Evolutionary conservation across 2,888 invertebrate species (phyloP), one percentile per base, ranked within the genome.

Genomic region (Hypselothyrea guttata): DNA sequence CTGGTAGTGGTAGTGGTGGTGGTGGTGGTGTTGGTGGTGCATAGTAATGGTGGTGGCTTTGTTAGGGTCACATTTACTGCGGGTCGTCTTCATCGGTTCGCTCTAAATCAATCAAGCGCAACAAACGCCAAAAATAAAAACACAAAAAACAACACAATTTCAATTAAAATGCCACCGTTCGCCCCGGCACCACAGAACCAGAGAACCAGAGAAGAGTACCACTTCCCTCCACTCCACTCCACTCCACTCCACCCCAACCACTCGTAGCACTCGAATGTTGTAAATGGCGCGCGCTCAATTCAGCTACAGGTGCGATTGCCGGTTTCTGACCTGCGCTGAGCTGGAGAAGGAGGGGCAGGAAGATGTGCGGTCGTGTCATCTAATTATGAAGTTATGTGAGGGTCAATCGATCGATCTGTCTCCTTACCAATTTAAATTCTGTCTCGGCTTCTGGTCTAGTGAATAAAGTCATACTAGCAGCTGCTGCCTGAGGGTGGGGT

Each of bases 31-130:
- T 12, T 44, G 33, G 7, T 31, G 34, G 3, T 22, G 38, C 7
- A n/a, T n/a, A n/a, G n/a, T 38, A 28, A 37, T 46, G 55, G 54
- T 47, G 34, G 63, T 49, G 34, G 34, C 3, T 38, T 16, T 61
- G 52, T 60, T 55, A 55, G 56, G 67, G 53, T 59, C 53, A 28
- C 62, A 38, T 64, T 64, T 60, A 59, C 55, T 76, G 79, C 76
- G 75, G 72, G 76, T 73, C 73, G 67, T 69, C 73, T 22, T 64
- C 69, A 40, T 53, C 69, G 59, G 53, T 30, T 59, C 66, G 72
- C 66, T 72, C 77, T 87, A 87, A 87, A 87, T 87, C 87, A 87
- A 87, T 87, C 87, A 87, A 81, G 78, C 82, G 81, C 72, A 73
- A 27, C 73, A 75, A 79, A 71, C 57, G 65, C 69, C 68, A 66